A percentile compares a stretch with the other conserved stretches of the same genome.
Evolutionary conservation across 2,888 invertebrate species (phyloP).

Genomic region (Napeogenes sylphis): DNA sequence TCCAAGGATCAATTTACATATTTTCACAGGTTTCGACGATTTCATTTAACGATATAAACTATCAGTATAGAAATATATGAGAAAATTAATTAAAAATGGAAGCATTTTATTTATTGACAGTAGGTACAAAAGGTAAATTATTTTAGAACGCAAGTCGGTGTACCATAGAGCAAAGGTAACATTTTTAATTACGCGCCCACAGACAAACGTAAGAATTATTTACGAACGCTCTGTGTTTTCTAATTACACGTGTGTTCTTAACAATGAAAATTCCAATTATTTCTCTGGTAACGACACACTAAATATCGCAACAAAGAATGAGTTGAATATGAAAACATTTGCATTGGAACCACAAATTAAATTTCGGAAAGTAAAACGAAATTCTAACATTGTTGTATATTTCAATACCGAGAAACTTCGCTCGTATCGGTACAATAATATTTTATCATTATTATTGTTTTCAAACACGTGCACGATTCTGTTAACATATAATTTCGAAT

Average conservation of each 20-base stretch:
- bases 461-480: neutral
- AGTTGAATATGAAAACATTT: conserved; percentile 41
- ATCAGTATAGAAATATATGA: neutral
- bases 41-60: conserved; percentile 54
- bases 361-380: conserved; percentile 60
- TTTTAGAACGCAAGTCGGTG: conserved; percentile 17
- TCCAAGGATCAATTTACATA: conserved; percentile 77
- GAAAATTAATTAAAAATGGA: conserved; percentile 7
- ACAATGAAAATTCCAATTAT: conserved; percentile 70
- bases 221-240: conserved; percentile 52
- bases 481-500: neutral
- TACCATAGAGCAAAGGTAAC: conserved; percentile 35
- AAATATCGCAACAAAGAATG: conserved; percentile 56
- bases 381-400: neutral
- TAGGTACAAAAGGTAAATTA: conserved; percentile 15
- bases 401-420: too few relatives aligned
- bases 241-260: conserved; percentile 62
- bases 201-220: conserved; percentile 45
- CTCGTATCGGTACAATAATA: too few relatives aligned
- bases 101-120: conserved; percentile 14
- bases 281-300: conserved; percentile 53
- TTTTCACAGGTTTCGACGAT: conserved; percentile 74
- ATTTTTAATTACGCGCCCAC: conserved; percentile 39
- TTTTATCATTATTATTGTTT: too few relatives aligned
- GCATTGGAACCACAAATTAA: conserved; percentile 59